A percentile compares a stretch with the other conserved stretches of the same genome.
phyloP scores from a whole-genome alignment of 2,888 invertebrate genomes.

The Drosophila neoperkinsi region DNA sequence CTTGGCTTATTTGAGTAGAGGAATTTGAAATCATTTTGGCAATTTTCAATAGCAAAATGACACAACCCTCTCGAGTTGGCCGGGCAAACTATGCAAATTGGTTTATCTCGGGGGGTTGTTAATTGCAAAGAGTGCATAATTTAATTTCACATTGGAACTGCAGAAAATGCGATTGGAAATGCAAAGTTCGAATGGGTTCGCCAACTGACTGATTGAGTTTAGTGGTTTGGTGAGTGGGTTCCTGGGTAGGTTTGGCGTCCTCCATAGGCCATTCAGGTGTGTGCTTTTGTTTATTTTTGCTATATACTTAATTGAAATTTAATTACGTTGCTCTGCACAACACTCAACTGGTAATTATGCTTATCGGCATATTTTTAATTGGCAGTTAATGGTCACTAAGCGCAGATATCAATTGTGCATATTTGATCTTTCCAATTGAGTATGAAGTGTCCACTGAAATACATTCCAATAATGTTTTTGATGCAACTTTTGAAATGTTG shows the following conservation, averaged over 20 bases:
- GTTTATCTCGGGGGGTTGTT: slow-evolving; percentile 52
- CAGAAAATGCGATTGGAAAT: slow-evolving; percentile 43
- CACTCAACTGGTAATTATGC: slow-evolving; percentile 60
- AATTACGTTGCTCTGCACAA: slow-evolving; percentile 61
- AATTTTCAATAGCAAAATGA: slow-evolving; percentile 39
- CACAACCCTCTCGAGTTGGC: slow-evolving; percentile 26
- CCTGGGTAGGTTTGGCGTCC: background rate
- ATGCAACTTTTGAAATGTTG: background rate
- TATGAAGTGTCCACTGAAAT: slow-evolving; percentile 19
- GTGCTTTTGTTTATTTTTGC: slow-evolving; percentile 55
- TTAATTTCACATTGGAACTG: slow-evolving; percentile 42
- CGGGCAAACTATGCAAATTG: slow-evolving; percentile 42
- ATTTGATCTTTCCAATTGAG: slow-evolving; percentile 30
- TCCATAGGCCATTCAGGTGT: slow-evolving; percentile 11
- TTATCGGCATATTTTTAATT: slow-evolving; percentile 67
- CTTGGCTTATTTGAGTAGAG: background rate
- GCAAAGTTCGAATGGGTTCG: slow-evolving; percentile 1
- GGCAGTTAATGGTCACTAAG: slow-evolving; percentile 69
- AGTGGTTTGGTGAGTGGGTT: slow-evolving; percentile 5
- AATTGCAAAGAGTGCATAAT: slow-evolving; percentile 75
- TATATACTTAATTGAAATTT: slow-evolving; percentile 73
- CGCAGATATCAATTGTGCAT: slow-evolving; percentile 37
- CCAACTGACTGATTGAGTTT: slow-evolving; percentile 11
- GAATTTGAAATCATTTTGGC: slow-evolving; percentile 21
- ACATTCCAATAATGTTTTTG: background rate